Percentiles rank a stretch among this genome's conserved stretches.
Evolutionary conservation across 1,140 invertebrate genomes (phyloP).

Genomic region (Uloborus diversus): DNA sequence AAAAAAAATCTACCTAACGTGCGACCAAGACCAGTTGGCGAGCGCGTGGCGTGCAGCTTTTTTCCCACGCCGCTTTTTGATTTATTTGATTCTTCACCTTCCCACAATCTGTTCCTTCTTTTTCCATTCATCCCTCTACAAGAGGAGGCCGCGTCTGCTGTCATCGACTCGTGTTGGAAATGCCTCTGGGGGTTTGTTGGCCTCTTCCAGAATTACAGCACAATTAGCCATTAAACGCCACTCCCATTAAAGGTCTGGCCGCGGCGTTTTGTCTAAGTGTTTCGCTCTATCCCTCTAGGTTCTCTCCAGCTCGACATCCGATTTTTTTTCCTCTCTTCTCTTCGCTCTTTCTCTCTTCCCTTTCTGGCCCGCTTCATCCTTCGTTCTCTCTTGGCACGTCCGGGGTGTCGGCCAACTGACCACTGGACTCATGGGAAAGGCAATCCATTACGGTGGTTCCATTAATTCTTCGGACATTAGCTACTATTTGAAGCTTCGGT

Average conservation of each 20-base stretch:
- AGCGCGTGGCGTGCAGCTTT: constrained; percentile 28
- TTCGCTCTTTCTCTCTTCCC: neutral
- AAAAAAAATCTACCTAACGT: constrained; percentile 5
- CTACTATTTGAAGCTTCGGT: constrained; percentile 52
- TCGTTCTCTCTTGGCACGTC: constrained; percentile 50
- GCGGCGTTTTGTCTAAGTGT: constrained; percentile 44
- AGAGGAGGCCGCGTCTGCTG: constrained; percentile 30
- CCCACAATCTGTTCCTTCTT: constrained; percentile 39
- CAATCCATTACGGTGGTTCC: constrained; percentile 53
- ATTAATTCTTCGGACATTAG: constrained; percentile 55
- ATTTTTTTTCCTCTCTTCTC: neutral
- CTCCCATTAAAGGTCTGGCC: constrained; percentile 47
- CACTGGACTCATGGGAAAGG: constrained; percentile 53
- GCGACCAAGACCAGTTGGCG: constrained; percentile 19
- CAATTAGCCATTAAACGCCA: constrained; percentile 54
- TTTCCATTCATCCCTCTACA: neutral
- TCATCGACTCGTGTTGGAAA: constrained; percentile 53
- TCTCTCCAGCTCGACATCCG: neutral
- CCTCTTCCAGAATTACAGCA: constrained; percentile 55
- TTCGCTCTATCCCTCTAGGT: constrained; percentile 12
- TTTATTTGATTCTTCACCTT: constrained; percentile 26
- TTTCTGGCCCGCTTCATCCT: neutral
- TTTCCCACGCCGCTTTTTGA: constrained; percentile 39
- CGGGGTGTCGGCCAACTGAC: constrained; percentile 52
- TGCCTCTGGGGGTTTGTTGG: constrained; percentile 49